Percentiles rank a stretch among this genome's conserved stretches.
These are phyloP conservation scores for Nematostella vectensis DNA, from an alignment of 92 coral and sea anemone species.

Conservation along the genomic window DNA sequence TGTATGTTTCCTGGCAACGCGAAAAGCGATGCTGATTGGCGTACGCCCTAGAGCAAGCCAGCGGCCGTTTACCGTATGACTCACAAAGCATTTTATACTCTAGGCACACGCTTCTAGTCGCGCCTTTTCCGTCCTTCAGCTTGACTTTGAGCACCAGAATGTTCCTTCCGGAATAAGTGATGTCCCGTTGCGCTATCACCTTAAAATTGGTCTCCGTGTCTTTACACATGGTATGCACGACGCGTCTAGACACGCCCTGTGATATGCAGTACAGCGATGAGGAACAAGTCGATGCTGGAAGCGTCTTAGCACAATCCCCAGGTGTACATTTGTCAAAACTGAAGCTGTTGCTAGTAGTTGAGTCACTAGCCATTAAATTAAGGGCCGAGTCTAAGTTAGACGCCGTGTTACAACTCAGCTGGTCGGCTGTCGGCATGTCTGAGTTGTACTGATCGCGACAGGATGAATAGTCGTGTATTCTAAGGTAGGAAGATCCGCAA, in stretches of 20 bases:
- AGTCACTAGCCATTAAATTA: background rate
- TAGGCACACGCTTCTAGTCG: slow-evolving; percentile 27
- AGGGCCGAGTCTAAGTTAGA: background rate
- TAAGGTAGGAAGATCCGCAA: slow-evolving; percentile 8
- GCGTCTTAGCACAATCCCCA: slow-evolving; percentile 16
- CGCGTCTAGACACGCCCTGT: slow-evolving; percentile 5
- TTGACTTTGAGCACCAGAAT: slow-evolving; percentile 16
- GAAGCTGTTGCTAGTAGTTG: slow-evolving; percentile 26
- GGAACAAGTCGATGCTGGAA: slow-evolving; percentile 19
- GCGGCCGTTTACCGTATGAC: slow-evolving; percentile 48
- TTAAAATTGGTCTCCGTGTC: slow-evolving; percentile 30
- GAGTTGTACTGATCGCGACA: slow-evolving; percentile 34
- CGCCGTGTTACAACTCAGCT: slow-evolving; percentile 2
- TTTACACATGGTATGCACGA: slow-evolving; percentile 34
- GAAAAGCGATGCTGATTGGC: slow-evolving; percentile 12
- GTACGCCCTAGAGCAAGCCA: slow-evolving; percentile 29
- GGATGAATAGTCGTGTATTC: slow-evolving; percentile 3
- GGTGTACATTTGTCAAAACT: slow-evolving; percentile 23
- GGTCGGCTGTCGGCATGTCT: slow-evolving; percentile 11
- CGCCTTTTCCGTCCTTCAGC: slow-evolving; percentile 8
- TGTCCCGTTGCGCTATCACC: slow-evolving; percentile 21
- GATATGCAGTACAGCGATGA: slow-evolving; percentile 18
- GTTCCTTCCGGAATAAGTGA: slow-evolving; percentile 3
- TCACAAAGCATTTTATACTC: slow-evolving; percentile 47
- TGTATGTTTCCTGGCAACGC: slow-evolving; percentile 29